Conservation (phyloP, 2,888 invertebrate genomes). For the Panopea generosa region DNA sequence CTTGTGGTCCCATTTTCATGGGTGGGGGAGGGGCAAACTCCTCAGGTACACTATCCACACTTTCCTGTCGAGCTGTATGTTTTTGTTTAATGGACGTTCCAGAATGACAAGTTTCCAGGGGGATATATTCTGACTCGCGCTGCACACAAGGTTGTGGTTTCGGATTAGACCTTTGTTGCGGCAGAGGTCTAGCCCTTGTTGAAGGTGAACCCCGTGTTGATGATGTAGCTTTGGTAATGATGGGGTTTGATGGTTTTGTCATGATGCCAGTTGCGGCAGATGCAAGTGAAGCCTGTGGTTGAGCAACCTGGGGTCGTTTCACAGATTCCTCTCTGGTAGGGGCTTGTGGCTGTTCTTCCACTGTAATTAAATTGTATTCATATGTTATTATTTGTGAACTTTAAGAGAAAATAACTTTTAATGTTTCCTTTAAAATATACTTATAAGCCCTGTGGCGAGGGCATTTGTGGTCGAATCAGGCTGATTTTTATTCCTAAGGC, state of each 20-base stretch:
- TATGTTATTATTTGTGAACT: background rate
- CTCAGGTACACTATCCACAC: conserved; percentile 81
- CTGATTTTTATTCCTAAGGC: too few species aligned
- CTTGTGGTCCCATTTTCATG: conserved; percentile 42
- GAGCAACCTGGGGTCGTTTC: conserved; percentile 20
- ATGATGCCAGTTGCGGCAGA: conserved; percentile 36
- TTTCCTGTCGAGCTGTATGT: conserved; percentile 63
- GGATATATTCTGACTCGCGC: conserved; percentile 68
- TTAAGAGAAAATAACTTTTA: background rate
- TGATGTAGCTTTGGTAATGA: conserved; percentile 19
- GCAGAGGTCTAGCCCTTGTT: background rate
- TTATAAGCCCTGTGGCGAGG: too few species aligned
- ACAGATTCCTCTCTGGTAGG: conserved; percentile 30
- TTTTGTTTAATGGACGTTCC: conserved; percentile 48
- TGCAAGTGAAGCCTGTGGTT: conserved; percentile 27
- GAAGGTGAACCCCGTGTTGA: conserved; percentile 30
- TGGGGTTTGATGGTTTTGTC: conserved; percentile 40
- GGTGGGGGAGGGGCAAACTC: conserved; percentile 79
- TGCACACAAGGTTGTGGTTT: conserved; percentile 9
- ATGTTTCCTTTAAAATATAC: too few species aligned
- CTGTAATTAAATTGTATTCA: conserved; percentile 12
- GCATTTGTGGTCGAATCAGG: too few species aligned
- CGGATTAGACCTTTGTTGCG: conserved; percentile 42
- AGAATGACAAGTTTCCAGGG: conserved; percentile 72
- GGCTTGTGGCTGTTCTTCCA: conserved; percentile 36